phyloP scores from a whole-genome alignment of 2,888 invertebrate genomes.

The Pseudanteris insignis region DNA sequence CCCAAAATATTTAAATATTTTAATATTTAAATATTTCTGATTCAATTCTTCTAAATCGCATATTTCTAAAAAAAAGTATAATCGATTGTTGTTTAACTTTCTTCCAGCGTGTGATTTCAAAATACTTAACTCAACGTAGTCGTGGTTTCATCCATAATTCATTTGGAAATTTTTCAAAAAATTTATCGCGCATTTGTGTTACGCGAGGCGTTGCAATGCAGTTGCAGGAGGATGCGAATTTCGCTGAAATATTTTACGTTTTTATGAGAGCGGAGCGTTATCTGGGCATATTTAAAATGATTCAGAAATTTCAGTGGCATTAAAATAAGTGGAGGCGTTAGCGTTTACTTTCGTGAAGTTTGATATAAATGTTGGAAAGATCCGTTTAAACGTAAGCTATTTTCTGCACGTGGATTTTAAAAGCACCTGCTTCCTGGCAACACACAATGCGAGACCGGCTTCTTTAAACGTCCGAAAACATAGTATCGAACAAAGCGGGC shows the following conservation, averaged over 20 bases:
- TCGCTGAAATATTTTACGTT: conserved; percentile 25
- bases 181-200: conserved; percentile 12
- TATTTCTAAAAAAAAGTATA: no score
- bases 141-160: conserved; percentile 17
- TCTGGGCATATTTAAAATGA: conserved; percentile 30
- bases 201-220: conserved; percentile 6
- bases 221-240: conserved; percentile 14
- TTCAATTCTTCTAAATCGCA: no score
- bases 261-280: conserved; percentile 23
- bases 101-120: no score
- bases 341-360: conserved; percentile 11
- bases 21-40: no score
- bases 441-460: conserved; percentile 15
- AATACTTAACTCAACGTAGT: no score
- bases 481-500: conserved; percentile 10
- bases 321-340: conserved; percentile 21
- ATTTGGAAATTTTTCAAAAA: no score
- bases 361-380: conserved; percentile 16
- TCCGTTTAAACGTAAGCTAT: conserved; percentile 11
- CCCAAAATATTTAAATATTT: no score
- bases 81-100: no score
- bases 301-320: conserved; percentile 33
- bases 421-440: conserved; percentile 11
- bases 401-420: conserved; percentile 9
- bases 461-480: conserved; percentile 22